phyloP scores from a whole-genome alignment of 53 echinoderm and acorn worm species.

The Echinometra lucunter region DNA sequence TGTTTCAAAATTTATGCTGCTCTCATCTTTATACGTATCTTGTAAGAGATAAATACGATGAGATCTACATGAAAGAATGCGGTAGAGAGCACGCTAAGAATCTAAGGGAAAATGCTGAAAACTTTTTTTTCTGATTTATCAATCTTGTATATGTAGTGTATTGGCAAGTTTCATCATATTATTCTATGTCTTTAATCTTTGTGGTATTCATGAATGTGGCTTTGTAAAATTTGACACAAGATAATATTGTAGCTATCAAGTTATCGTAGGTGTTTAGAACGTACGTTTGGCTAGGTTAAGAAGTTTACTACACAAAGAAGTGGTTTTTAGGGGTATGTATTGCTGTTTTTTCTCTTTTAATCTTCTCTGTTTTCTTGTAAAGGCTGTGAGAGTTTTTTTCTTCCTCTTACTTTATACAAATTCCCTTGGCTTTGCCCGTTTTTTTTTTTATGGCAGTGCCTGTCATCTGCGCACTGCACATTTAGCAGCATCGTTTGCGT shows the following conservation, averaged over 20 bases:
- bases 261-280: conserved; percentile 57
- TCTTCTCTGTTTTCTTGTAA: conserved; percentile 42
- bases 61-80: background rate
- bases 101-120: background rate
- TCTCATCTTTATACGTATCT: background rate
- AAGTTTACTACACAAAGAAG: conserved; percentile 10
- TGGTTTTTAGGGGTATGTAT: conserved; percentile 61
- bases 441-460: background rate
- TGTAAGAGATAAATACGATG: background rate
- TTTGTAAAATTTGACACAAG: conserved; percentile 49
- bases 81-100: background rate
- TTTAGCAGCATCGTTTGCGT: background rate
- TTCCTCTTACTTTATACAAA: conserved; percentile 15
- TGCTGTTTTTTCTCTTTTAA: conserved; percentile 48
- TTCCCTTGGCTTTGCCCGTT: conserved; percentile 4
- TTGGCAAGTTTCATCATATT: conserved; percentile 19
- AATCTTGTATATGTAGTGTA: conserved; percentile 62
- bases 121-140: conserved; percentile 42
- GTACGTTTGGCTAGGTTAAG: conserved; percentile 55
- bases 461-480: background rate
- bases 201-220: conserved; percentile 70
- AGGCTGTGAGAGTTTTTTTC: conserved; percentile 49
- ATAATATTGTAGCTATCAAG: conserved; percentile 57
- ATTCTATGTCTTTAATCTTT: conserved; percentile 61
- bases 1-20: background rate